Evolutionary conservation across 2,888 invertebrate species (phyloP).

Genomic region (Oeneis ivallda): DNA sequence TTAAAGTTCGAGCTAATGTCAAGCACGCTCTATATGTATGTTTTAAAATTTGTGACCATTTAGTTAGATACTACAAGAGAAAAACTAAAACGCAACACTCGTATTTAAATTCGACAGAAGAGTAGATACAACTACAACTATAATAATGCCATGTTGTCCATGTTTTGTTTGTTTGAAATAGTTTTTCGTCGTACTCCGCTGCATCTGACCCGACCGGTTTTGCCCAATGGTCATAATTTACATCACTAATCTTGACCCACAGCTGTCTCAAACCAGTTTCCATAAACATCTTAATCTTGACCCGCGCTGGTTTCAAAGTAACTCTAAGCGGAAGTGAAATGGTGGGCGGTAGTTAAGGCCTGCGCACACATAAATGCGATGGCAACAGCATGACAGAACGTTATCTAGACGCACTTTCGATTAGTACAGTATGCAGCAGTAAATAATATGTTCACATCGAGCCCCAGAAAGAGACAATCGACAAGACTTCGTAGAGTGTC

Average conservation of each 20-base stretch:
- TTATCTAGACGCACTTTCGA: no score
- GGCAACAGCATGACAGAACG: neutral
- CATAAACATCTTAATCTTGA: constrained; percentile 49
- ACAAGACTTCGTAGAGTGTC: no score
- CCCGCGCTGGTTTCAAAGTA: constrained; percentile 51
- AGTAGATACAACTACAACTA: neutral
- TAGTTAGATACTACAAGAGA: no score
- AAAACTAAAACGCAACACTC: no score
- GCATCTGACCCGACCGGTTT: constrained; percentile 72
- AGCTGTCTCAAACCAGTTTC: constrained; percentile 65
- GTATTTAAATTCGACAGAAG: neutral
- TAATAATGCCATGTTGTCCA: neutral
- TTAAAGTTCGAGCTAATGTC: no score
- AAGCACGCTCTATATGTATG: no score
- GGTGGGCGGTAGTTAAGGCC: constrained; percentile 46
- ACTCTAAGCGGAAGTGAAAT: constrained; percentile 50
- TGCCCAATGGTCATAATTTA: constrained; percentile 58
- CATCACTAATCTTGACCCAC: constrained; percentile 76
- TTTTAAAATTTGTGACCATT: no score
- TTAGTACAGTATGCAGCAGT: no score
- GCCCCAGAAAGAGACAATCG: no score
- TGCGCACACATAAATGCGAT: neutral
- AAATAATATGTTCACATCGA: no score
- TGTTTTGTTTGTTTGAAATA: neutral
- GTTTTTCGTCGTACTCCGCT: constrained; percentile 41